Conservation (phyloP, 2,888 invertebrate genomes). For the Papilio gigon region DNA sequence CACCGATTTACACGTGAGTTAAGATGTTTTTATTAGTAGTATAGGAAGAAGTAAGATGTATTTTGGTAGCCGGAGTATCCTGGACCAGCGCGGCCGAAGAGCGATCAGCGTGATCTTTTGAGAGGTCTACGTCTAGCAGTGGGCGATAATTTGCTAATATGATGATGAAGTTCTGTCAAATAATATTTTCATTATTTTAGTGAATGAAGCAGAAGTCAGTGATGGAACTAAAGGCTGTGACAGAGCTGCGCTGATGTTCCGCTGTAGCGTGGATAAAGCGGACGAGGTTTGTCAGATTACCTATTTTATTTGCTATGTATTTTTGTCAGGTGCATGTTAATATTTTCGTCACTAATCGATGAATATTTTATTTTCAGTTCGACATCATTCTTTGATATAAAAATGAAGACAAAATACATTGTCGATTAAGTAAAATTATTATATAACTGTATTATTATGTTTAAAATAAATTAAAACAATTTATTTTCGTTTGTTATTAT, state of each 20-base stretch:
- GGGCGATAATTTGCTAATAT: too few species aligned
- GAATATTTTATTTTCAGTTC: conserved; percentile 50
- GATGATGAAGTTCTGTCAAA: too few species aligned
- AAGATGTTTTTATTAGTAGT: too few species aligned
- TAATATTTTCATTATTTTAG: conserved; percentile 47
- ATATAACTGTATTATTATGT: background rate
- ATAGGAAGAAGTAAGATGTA: too few species aligned
- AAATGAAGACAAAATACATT: background rate
- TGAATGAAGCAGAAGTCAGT: conserved; percentile 48
- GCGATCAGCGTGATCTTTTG: too few species aligned
- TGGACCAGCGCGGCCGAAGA: too few species aligned
- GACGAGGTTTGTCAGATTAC: conserved; percentile 43
- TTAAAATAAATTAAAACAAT: background rate
- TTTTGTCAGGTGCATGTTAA: too few species aligned
- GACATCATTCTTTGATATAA: conserved; percentile 50
- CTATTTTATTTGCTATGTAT: background rate
- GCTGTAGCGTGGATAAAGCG: conserved; percentile 49
- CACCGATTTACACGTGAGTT: too few species aligned
- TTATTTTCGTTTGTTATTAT: too few species aligned
- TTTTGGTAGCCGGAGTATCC: too few species aligned
- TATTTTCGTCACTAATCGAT: too few species aligned
- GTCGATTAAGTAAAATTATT: background rate
- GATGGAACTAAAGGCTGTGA: conserved; percentile 53
- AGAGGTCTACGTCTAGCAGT: too few species aligned
- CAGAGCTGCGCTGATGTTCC: conserved; percentile 52